Base-by-base conservation (phyloP, 2,888 invertebrate genomes). In the Erebia epiphron region DNA sequence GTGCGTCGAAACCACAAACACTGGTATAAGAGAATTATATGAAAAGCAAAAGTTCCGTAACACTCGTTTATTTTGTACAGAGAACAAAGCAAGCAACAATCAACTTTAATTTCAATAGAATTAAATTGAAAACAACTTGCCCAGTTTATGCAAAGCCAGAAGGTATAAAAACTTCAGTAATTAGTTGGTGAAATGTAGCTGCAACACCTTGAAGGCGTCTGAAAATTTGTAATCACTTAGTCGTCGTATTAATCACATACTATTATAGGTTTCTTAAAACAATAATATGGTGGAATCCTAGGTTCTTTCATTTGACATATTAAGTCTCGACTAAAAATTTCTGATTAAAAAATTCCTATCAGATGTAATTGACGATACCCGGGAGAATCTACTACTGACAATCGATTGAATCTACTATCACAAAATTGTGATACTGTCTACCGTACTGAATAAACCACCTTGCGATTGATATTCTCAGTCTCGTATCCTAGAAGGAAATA, bases 1-100 rank as follows among this genome's bases (percentile, higher is more conserved):
- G 67, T 18, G 41, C 66, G 67, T 67, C 67, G 58, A 49, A 46
- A 67, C 67, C 67, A 67, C 57, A 67, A 67, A 57, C 67, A 58
- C 21, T 11, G 43, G 66, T 46, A 57, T 26, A 21, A 67, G 67
- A 67, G 46, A 58, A 58, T 67, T 58, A 57, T 58, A 67, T 58
- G 41, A 67, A 67, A 58, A 67, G 67, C 67, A 67, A 58, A 67
- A 67, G 67, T 67, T 58, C 16, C 58, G 26, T 26, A 56, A 56
- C 65, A 43, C 43, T 65, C 65, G 43, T 65, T 54, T 65, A 65
- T 65, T 65, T 54, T 43, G 65, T 52, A 16, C 52, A 52, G n/a
- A 35, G 13, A 50, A n/a, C 52, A 16, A 50, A 35, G 35, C 52
- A 16, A 35, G 16, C 35, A 50, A 52, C 14, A 64, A 64, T 26